A percentile compares a stretch with the other conserved stretches of the same genome.
Evolutionary conservation across 2,888 invertebrate genomes (phyloP).

Genomic region (Mythimna pallens): DNA sequence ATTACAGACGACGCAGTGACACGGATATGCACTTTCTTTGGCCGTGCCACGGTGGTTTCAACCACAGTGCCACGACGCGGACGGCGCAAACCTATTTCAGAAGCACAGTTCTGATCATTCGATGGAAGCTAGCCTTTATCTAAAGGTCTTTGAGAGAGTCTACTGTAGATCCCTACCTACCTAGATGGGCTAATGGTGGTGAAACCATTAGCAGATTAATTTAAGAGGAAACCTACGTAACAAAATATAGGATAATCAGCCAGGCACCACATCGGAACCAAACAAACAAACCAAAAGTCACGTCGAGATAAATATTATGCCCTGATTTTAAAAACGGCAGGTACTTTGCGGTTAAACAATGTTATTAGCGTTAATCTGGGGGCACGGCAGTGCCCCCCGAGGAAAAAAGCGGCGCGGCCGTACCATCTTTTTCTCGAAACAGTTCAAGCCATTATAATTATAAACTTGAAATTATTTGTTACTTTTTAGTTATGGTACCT

Average conservation of each 20-base stretch:
- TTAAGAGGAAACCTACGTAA: neutral
- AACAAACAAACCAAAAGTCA: neutral
- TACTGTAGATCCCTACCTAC: neutral
- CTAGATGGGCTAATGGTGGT: neutral
- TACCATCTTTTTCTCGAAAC: too few relatives aligned
- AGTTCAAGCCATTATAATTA: too few relatives aligned
- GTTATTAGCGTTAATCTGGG: neutral
- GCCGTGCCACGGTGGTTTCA: slow-evolving; percentile 15
- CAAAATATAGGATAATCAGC: neutral
- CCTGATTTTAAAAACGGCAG: slow-evolving; percentile 12
- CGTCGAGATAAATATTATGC: neutral
- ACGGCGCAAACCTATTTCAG: slow-evolving; percentile 1
- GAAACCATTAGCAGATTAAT: neutral
- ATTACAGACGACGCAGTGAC: slow-evolving; percentile 36
- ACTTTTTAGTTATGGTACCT: too few relatives aligned
- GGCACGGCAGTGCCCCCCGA: too few relatives aligned
- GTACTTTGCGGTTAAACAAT: slow-evolving; percentile 14
- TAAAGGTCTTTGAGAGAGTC: neutral
- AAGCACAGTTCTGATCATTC: slow-evolving; percentile 10
- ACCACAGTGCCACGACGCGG: slow-evolving; percentile 23
- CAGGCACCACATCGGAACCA: too few relatives aligned
- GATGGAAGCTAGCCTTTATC: neutral
- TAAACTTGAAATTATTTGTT: too few relatives aligned
- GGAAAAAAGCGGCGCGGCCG: too few relatives aligned
- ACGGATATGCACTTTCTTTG: slow-evolving; percentile 52